Conservation (phyloP, 2,797 vertebrate species). For the Rhabdophis nuchalis region DNA sequence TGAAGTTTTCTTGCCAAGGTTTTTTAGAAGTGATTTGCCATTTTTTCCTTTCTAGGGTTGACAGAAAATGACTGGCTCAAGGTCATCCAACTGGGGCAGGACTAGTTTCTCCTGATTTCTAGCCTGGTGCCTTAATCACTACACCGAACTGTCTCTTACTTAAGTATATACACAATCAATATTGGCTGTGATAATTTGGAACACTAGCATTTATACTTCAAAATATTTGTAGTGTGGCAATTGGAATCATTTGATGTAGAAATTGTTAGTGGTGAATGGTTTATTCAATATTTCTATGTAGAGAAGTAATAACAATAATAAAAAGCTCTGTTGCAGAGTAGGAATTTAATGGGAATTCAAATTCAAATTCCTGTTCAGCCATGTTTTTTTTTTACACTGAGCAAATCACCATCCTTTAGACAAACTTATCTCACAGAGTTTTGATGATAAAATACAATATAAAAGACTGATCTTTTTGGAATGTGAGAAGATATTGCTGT, state of each 20-base stretch:
- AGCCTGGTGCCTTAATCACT: not conserved
- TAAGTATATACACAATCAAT: not conserved
- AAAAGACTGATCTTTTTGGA: not conserved
- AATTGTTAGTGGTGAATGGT: not conserved
- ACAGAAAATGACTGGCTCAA: not conserved
- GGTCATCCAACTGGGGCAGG: not conserved
- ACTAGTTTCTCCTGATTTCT: not conserved
- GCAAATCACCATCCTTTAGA: not conserved
- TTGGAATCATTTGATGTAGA: not conserved
- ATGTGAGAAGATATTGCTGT: not conserved
- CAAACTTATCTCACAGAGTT: not conserved
- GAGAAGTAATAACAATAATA: not conserved
- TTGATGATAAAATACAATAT: not conserved
- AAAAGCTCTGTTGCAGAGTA: not conserved
- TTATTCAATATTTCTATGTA: not conserved
- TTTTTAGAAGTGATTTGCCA: too few species aligned
- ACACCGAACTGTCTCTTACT: not conserved
- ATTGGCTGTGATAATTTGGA: not conserved
- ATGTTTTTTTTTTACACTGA: not conserved
- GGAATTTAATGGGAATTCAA: not conserved
- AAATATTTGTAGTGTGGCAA: not conserved
- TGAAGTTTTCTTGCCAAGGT: too few species aligned
- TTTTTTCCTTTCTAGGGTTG: not conserved
- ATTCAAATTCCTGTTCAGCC: not conserved
- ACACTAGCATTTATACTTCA: not conserved